phyloP scores from a whole-genome alignment of 1,140 invertebrate species.

The Chionoecetes opilio region DNA sequence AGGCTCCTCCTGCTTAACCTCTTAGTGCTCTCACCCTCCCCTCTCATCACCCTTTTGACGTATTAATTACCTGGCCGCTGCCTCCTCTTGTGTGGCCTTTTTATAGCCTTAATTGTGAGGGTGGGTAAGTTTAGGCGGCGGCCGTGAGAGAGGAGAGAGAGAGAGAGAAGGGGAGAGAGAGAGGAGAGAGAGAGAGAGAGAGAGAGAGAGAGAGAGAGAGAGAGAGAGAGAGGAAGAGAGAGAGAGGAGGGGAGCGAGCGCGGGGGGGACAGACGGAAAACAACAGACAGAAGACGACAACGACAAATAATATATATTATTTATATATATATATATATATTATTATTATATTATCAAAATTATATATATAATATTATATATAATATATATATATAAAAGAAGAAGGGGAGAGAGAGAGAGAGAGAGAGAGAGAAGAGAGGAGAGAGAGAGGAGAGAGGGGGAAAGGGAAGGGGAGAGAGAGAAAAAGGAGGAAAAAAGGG shows the following conservation, averaged over 20 bases:
- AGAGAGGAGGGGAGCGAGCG: neutral
- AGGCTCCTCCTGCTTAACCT: no score
- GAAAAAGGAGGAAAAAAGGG: neutral
- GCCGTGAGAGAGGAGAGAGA: neutral
- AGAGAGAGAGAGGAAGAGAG: neutral
- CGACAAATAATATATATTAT: no score
- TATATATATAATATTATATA: no score
- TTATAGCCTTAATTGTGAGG: neutral
- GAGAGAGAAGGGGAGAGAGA: slow-evolving; percentile 37
- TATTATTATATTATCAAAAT: no score
- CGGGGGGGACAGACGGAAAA: neutral
- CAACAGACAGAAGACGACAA: no score
- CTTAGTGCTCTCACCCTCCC: neutral
- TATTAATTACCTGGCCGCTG: neutral
- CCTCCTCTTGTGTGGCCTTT: neutral
- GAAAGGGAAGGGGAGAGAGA: neutral
- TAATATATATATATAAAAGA: no score
- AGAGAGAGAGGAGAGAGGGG: no score
- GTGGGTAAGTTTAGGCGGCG: neutral
- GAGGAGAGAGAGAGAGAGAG: slow-evolving; percentile 46
- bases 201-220: slow-evolving; percentile 5
- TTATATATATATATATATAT: no score
- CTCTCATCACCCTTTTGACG: neutral
- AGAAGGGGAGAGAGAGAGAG: neutral
- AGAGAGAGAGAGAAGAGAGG: neutral